phyloP scores from a whole-genome alignment of 1,140 invertebrate genomes.

The Asobara japonica region DNA sequence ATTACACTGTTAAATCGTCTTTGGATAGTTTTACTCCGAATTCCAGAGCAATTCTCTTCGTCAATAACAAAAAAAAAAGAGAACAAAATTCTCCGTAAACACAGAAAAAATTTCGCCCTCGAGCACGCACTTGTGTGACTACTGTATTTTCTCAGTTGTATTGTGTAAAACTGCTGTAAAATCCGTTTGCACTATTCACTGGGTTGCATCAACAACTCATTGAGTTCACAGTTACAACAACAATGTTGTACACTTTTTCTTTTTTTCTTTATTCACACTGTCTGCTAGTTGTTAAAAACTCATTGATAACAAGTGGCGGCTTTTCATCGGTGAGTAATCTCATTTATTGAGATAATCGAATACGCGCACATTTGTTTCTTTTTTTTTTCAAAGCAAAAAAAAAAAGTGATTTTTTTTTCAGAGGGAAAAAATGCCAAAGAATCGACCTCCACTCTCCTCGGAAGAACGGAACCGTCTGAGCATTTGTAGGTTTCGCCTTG shows the following conservation, averaged over 20 bases:
- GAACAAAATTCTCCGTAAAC: no score
- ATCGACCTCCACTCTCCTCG: slow-evolving; percentile 51
- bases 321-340: not conserved
- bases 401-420: not conserved
- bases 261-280: no score
- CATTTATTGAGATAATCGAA: not conserved
- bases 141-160: no score
- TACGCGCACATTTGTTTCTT: not conserved
- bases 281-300: no score
- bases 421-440: slow-evolving; percentile 7
- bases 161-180: no score
- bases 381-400: not conserved
- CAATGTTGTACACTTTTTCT: no score
- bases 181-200: no score
- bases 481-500: slow-evolving; percentile 42
- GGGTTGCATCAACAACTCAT: no score
- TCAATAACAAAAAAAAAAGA: no score
- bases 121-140: no score
- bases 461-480: slow-evolving; percentile 55
- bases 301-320: no score
- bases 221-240: no score
- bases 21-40: not conserved
- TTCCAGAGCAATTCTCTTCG: not conserved
- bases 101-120: not conserved
- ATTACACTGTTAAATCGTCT: not conserved